Evolutionary conservation across 2,888 invertebrate species (phyloP), one percentile per base, ranked within the genome.

Genomic region (Tipula confusa): DNA sequence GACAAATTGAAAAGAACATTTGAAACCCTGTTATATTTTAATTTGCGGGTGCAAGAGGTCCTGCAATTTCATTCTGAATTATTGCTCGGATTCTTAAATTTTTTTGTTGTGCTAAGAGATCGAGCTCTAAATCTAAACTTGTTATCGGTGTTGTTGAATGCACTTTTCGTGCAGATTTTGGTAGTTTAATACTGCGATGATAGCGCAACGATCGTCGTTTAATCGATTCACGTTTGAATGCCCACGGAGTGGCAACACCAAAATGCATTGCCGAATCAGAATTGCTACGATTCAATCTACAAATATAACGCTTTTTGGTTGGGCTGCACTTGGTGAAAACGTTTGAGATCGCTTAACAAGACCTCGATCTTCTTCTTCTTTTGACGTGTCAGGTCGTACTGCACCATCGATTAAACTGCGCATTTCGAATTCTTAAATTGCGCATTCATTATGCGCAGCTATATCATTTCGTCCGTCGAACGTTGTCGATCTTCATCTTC

Each of bases 251-350:
- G 31, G 89, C 89, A 79, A 84, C 31, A 83, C 89, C 88, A 86
- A 97, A 92, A 79, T 97, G 97, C 96, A 98, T 98, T 79, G 97
- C 97, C 87, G 97, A 98, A 89, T 98, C 98, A 85, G 98, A 98
- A 90, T 98, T 98, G 88, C 98, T 98, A 86, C 98, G 94, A 89
- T 98, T 98, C 87, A 98, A 90, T 91, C 96, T 95, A 91, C 98
- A 98, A 86, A 97, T 95, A 88, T 97, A 97, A 87, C 97, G 95
- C 88, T 94, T 94, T 90, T 95, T 95, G 87, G 94, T 93, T 84
- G 96, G 85, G 96, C 95, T 13, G 97, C 96, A 88, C 95, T 96
- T 15, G 98, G 98, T 43, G 98, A 97, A 90, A 98, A 98, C 3
- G 98, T 98, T 89, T 98, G 98, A 85, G 98, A 98, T 87, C 98